Evolutionary conservation across 2,888 invertebrate genomes (phyloP).

Genomic region (Frankliniella fusca): DNA sequence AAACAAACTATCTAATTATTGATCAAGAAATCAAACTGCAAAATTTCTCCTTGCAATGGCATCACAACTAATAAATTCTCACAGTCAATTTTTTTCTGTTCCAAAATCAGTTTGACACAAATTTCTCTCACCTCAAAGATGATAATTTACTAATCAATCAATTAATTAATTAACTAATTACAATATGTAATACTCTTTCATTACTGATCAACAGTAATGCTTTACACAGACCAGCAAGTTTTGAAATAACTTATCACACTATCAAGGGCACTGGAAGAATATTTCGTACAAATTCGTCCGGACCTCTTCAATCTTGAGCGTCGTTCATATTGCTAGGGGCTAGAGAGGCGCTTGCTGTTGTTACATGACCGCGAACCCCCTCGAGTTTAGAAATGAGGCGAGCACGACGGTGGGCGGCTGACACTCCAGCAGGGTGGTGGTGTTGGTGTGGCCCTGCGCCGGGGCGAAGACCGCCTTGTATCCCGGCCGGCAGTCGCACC

Average conservation of each 20-base stretch:
- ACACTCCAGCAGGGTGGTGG: conserved; percentile 48
- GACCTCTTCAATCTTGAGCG: too few species aligned
- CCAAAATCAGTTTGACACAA: too few species aligned
- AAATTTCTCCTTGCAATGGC: too few species aligned
- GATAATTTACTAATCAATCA: background rate
- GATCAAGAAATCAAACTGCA: too few species aligned
- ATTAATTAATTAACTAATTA: background rate
- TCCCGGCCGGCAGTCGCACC: conserved; percentile 69
- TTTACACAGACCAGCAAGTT: background rate
- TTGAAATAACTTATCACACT: background rate
- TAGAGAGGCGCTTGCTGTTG: background rate
- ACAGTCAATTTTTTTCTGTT: too few species aligned
- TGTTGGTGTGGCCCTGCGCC: conserved; percentile 42
- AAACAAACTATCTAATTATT: too few species aligned
- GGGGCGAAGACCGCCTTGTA: conserved; percentile 48
- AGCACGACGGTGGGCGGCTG: conserved; percentile 60
- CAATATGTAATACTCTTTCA: conserved; percentile 19
- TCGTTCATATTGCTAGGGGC: background rate
- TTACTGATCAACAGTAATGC: background rate
- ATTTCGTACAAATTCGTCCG: background rate
- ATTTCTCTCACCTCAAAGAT: too few species aligned
- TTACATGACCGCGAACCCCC: background rate
- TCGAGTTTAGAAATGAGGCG: conserved; percentile 59
- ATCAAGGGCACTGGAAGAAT: conserved; percentile 14
- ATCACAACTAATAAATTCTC: too few species aligned